A percentile compares a stretch with the other conserved stretches of the same genome.
Evolutionary conservation across 2,113 vertebrate species (phyloP).

Genomic region (Panurus biarmicus): DNA sequence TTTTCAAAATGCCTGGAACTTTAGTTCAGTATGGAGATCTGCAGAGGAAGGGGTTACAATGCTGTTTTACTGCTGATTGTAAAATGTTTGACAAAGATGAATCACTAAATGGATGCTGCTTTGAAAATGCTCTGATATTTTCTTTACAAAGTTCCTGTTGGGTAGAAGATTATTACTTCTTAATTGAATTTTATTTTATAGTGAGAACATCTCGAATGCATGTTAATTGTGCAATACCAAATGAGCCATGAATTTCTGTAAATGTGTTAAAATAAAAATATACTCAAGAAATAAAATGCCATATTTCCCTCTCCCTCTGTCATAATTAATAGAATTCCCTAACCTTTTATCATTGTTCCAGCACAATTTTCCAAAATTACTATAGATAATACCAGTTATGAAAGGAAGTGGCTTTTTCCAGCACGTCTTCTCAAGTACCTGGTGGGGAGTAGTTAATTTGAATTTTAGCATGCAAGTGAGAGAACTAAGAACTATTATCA

Average conservation of each 20-base stretch:
- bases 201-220: not conserved
- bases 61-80: not conserved
- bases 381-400: not conserved
- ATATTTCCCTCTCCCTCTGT: not conserved
- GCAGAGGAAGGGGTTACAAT: not conserved
- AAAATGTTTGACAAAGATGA: not conserved
- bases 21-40: not conserved
- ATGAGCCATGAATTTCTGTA: not conserved
- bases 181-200: not conserved
- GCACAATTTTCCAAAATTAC: not conserved
- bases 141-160: not conserved
- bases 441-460: not conserved
- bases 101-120: not conserved
- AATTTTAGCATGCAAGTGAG: not conserved
- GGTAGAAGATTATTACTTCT: not conserved
- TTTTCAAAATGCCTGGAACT: not conserved
- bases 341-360: not conserved
- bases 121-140: not conserved
- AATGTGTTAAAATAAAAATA: not conserved
- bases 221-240: not conserved
- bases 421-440: not conserved
- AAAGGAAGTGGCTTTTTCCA: not conserved
- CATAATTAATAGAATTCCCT: not conserved
- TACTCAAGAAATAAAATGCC: not conserved
- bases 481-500: not conserved